phyloP scores from a whole-genome alignment of 2,797 vertebrate species.

The Alexandromys oeconomus region DNA sequence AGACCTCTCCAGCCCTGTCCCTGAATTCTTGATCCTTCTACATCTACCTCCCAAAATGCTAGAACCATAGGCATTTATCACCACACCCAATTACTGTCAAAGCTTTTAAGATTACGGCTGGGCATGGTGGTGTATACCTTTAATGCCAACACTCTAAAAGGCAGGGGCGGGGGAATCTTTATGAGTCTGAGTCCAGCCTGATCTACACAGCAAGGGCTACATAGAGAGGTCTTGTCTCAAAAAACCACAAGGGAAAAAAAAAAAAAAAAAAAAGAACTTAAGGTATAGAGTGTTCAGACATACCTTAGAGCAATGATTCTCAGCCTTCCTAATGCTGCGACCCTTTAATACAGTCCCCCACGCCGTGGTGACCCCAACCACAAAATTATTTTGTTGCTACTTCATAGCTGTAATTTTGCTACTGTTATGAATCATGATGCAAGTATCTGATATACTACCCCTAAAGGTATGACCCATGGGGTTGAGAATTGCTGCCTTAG shows the following conservation, averaged over 20 bases:
- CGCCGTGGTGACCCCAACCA: background rate
- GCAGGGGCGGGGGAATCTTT: background rate
- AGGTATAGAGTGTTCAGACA: background rate
- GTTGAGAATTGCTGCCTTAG: background rate
- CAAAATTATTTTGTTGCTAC: background rate
- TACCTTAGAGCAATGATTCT: background rate
- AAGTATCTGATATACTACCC: background rate
- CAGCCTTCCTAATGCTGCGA: background rate
- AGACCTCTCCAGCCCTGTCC: too few relatives aligned
- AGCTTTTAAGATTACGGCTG: slow-evolving; percentile 47
- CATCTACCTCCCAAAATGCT: background rate
- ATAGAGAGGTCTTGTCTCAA: background rate
- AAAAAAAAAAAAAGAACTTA: background rate
- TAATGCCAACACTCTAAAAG: background rate
- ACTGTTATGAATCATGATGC: background rate
- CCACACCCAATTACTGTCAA: background rate
- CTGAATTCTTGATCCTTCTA: background rate
- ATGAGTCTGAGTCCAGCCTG: background rate
- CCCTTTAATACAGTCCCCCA: background rate
- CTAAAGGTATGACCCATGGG: background rate
- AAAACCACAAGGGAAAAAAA: background rate
- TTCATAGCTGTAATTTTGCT: background rate
- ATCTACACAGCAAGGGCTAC: background rate
- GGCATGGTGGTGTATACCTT: background rate
- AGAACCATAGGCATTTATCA: background rate